phyloP scores from a whole-genome alignment of 1,140 invertebrate species.

The Venturia canescens region DNA sequence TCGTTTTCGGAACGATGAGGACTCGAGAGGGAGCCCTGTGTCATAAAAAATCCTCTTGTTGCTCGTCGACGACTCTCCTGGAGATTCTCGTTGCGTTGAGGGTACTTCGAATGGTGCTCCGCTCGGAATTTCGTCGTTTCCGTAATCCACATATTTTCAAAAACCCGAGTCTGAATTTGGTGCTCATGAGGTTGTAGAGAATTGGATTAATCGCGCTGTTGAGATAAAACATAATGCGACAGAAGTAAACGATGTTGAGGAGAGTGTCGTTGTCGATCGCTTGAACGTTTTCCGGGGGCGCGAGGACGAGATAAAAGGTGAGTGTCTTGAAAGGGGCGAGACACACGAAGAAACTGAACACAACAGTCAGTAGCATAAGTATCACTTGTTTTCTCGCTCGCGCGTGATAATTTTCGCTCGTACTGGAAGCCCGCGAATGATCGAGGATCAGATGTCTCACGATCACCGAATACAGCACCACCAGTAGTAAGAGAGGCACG shows the following conservation, averaged over 20 bases:
- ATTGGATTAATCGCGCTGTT: constrained; percentile 92
- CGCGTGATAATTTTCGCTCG: constrained; percentile 80
- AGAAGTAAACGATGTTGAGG: constrained; percentile 88
- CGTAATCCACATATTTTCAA: constrained; percentile 80
- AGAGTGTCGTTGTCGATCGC: constrained; percentile 84
- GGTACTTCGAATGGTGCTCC: constrained; percentile 76
- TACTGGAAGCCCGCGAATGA: constrained; percentile 79
- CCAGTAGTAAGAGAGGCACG: constrained; percentile 85
- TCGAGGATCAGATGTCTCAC: constrained; percentile 84
- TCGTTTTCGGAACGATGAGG: not conserved
- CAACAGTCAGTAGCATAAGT: constrained; percentile 89
- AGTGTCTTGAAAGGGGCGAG: constrained; percentile 90
- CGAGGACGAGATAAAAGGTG: constrained; percentile 87
- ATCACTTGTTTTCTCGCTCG: constrained; percentile 85
- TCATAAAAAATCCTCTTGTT: constrained; percentile 72
- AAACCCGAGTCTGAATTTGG: constrained; percentile 89
- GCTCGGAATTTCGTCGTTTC: constrained; percentile 68
- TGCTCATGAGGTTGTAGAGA: constrained; percentile 90
- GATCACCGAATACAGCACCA: constrained; percentile 87
- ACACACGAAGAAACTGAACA: constrained; percentile 91
- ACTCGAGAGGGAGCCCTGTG: not conserved
- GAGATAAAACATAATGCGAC: constrained; percentile 90
- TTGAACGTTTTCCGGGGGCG: constrained; percentile 79
- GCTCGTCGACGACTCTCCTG: constrained; percentile 71
- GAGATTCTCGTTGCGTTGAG: constrained; percentile 70